A percentile compares a stretch with the other conserved stretches of the same genome.
These are phyloP conservation scores for Catamblyrhynchus diadema DNA, from an alignment of 2,797 vertebrate genomes.

Conservation along the genomic window DNA sequence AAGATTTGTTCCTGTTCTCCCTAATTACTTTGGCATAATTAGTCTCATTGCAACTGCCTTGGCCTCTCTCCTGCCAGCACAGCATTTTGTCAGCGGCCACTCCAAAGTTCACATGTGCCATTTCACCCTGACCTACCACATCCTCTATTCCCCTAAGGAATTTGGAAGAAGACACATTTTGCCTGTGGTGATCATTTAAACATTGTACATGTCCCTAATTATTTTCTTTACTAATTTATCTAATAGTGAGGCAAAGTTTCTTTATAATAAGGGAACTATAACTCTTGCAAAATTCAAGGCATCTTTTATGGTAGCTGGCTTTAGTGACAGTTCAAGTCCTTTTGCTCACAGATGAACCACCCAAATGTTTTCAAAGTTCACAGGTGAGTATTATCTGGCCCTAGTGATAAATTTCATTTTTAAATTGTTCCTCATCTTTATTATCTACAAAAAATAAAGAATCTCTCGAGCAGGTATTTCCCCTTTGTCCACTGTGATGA, in stretches of 20 bases:
- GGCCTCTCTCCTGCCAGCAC: background rate
- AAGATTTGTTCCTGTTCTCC: background rate
- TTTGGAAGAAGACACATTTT: conserved; percentile 2
- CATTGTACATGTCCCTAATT: background rate
- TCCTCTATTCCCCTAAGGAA: background rate
- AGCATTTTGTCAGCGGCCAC: background rate
- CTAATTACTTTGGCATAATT: conserved; percentile 25
- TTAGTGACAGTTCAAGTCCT: background rate
- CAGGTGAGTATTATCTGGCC: background rate
- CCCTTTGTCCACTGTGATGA: background rate
- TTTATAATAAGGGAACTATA: background rate
- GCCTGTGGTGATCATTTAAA: background rate
- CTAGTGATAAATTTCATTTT: background rate
- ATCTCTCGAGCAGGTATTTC: background rate
- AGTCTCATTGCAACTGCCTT: background rate
- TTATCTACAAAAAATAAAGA: background rate
- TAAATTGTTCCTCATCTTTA: background rate
- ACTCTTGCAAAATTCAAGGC: background rate
- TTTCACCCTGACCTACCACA: background rate
- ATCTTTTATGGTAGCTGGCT: background rate
- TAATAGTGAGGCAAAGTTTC: background rate
- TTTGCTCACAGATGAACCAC: background rate
- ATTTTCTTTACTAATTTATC: conserved; percentile 35
- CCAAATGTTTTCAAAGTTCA: background rate
- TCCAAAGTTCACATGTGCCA: background rate